These are phyloP conservation scores for Mormyrus hasselquistii DNA, from an alignment of 2,797 vertebrate genomes.

Conservation along the genomic window DNA sequence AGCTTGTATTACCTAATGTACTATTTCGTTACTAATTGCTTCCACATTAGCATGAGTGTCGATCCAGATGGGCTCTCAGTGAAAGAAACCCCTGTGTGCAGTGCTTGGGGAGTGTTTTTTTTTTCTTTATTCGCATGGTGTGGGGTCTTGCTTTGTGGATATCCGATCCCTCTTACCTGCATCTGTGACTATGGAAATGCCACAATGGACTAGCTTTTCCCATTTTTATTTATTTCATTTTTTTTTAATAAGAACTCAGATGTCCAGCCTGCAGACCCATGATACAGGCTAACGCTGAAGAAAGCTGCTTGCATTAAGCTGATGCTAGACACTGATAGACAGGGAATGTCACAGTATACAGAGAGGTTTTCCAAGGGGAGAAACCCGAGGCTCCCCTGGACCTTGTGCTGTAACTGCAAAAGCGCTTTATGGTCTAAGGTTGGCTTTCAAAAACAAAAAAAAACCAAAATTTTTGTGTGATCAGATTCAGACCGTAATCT, in stretches of 20 bases:
- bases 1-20: slow-evolving; percentile 12
- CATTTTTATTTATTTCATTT: not conserved
- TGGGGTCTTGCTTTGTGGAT: slow-evolving; percentile 52
- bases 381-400: not conserved
- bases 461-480: not conserved
- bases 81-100: slow-evolving; percentile 28
- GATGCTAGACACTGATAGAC: not conserved
- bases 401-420: not conserved
- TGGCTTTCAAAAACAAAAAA: too few relatives aligned
- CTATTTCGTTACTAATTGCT: slow-evolving; percentile 34
- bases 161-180: slow-evolving; percentile 37
- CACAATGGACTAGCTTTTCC: not conserved
- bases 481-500: not conserved
- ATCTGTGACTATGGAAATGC: slow-evolving; percentile 27
- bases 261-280: not conserved
- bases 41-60: slow-evolving; percentile 36
- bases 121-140: slow-evolving; percentile 39
- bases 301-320: not conserved
- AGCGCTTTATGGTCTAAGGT: not conserved
- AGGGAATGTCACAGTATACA: not conserved
- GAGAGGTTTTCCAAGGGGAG: not conserved
- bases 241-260: not conserved
- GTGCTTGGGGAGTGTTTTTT: slow-evolving; percentile 19
- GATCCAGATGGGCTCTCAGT: slow-evolving; percentile 48
- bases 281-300: not conserved